Conservation (phyloP, 2,113 vertebrate species). For the Euleptes europaea region DNA sequence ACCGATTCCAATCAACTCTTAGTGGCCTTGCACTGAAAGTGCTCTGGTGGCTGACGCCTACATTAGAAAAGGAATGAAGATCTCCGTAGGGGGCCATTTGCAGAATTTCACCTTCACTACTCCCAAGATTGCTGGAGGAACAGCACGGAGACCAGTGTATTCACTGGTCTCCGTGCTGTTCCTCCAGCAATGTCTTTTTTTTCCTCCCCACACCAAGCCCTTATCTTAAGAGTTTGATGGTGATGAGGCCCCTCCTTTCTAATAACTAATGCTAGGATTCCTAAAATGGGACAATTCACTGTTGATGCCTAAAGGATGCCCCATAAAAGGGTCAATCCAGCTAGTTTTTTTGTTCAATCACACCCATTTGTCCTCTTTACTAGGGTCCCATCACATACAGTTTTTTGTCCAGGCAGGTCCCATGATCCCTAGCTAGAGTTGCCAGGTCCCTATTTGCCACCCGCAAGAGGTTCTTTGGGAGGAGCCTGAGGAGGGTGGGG, state of each 20-base stretch:
- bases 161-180: not conserved
- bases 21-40: slow-evolving; percentile 5
- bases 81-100: not conserved
- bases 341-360: not conserved
- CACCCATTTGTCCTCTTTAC: no score
- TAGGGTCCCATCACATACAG: no score
- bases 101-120: not conserved
- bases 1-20: not conserved
- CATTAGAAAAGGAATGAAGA: not conserved
- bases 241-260: not conserved
- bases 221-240: not conserved
- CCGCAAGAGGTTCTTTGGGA: no score
- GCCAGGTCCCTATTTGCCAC: no score
- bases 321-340: no score
- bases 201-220: no score
- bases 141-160: not conserved
- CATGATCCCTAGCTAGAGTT: no score
- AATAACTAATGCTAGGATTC: not conserved
- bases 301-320: no score
- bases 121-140: not conserved
- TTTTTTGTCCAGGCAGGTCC: no score
- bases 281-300: not conserved
- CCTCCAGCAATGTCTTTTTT: not conserved
- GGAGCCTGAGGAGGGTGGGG: no score
- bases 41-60: not conserved